Evolutionary conservation across 2,797 vertebrate genomes (phyloP).

Genomic region (Rhynchotus rufescens): DNA sequence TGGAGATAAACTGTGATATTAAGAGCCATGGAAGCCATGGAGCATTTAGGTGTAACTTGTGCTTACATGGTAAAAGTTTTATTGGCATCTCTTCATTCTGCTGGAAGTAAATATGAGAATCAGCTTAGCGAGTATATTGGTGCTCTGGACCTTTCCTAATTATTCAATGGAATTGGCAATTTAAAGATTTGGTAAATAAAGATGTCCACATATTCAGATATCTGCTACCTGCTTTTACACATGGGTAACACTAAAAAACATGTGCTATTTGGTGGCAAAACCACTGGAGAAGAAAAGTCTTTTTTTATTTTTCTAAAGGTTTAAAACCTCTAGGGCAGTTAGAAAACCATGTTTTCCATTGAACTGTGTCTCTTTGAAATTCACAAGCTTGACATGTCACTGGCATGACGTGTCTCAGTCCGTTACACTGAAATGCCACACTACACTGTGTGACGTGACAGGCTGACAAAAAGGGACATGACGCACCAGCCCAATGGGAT

Average conservation of each 20-base stretch:
- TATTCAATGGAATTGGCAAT: conserved; percentile 18
- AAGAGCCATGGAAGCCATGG: not conserved
- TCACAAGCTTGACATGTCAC: conserved; percentile 78
- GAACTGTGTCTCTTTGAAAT: conserved; percentile 83
- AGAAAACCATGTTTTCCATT: conserved; percentile 81
- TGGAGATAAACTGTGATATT: not conserved
- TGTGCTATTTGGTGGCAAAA: conserved; percentile 58
- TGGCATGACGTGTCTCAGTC: conserved; percentile 82
- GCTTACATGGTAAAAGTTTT: not conserved
- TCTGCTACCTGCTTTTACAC: conserved; percentile 44
- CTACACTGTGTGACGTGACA: conserved; percentile 80
- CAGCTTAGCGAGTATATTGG: not conserved
- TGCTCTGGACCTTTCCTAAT: conserved; percentile 23
- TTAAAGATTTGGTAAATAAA: conserved; percentile 44
- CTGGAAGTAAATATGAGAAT: not conserved
- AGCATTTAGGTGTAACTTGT: not conserved
- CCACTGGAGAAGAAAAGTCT: conserved; percentile 66
- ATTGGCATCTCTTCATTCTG: not conserved
- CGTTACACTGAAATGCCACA: conserved; percentile 80
- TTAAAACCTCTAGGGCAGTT: conserved; percentile 80
- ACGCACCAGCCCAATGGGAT: conserved; percentile 76
- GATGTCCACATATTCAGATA: conserved; percentile 65
- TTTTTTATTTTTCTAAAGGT: conserved; percentile 71
- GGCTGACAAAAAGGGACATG: conserved; percentile 80
- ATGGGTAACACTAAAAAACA: conserved; percentile 17